Evolutionary conservation across 2,113 vertebrate species (phyloP).

Genomic region (Romanogobio albipinnatus): DNA sequence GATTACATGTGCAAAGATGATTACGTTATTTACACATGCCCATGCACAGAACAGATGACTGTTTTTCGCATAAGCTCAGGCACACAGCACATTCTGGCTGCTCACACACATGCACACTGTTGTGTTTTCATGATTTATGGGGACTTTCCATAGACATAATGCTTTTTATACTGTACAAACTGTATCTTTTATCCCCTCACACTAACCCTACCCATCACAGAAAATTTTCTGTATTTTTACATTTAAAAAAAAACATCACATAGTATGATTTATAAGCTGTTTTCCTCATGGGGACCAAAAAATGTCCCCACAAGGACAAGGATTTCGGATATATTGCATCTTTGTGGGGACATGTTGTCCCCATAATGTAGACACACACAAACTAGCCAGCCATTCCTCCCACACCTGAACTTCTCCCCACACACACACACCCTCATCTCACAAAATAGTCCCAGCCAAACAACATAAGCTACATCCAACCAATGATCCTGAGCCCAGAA

Average conservation of each 20-base stretch:
- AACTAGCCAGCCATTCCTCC: constrained; percentile 43
- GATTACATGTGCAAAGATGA: constrained; percentile 65
- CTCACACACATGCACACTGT: constrained; percentile 24
- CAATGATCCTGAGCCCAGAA: constrained; percentile 59
- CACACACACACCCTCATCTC: constrained; percentile 44
- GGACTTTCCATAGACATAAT: too few species aligned
- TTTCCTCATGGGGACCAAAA: too few species aligned
- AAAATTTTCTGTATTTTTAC: too few species aligned
- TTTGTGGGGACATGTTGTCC: too few species aligned
- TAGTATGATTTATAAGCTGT: too few species aligned
- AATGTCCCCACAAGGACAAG: too few species aligned
- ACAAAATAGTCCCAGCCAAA: constrained; percentile 56
- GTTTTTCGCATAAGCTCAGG: constrained; percentile 37
- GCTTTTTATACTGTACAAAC: too few species aligned
- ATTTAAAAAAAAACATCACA: too few species aligned
- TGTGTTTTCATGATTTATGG: too few species aligned
- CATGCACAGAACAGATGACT: constrained; percentile 67
- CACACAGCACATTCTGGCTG: background rate
- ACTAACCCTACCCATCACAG: too few species aligned
- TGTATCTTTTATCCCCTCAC: too few species aligned
- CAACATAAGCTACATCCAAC: constrained; percentile 58
- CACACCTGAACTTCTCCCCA: constrained; percentile 24
- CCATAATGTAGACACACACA: background rate
- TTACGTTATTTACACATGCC: constrained; percentile 68
- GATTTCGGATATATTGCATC: too few species aligned